Evolutionary conservation across 2,113 vertebrate species (phyloP), one percentile per base, ranked within the genome.

Genomic region (Cnemophilus loriae): DNA sequence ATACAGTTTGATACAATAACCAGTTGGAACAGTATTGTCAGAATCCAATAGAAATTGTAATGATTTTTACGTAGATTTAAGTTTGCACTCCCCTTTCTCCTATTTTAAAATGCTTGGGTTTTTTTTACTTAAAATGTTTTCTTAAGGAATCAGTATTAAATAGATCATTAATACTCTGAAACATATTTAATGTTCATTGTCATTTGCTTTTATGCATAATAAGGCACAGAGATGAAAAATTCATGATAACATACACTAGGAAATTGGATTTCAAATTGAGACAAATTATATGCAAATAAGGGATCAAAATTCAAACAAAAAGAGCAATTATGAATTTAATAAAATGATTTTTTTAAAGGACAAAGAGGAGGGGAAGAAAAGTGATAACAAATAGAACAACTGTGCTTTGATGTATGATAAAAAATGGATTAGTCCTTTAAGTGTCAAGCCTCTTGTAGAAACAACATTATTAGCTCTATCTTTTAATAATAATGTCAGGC

Each of bases 281-380:
- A 76, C 42, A 84, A 94, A 90, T 84, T 3, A 17, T 82, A 82
- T 64, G 42, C 64, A 96, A 96, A 95, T 91, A 94, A 64, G 7
- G 60, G 27, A 95, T 59, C 32, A 91, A 94, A 93, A 87, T 81
- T 79, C 41, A 84, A 73, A 60, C 26, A 86, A 67, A 65, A 84
- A 21, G 27, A 73, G 5, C 8, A 83, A 73, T 84, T n/a, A 59
- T 41, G 3, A 68, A 85, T 78, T 82, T 61, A 87, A n/a, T 60
- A 49, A 57, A 71, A 41, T 44, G 27, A 12, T 65, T 35, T 81
- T 73, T 77, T 56, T 13, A 8, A 56, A 24, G 6, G 19, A 63
- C n/a, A 79, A 61, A 74, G 6, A 47, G 4, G 10, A 28, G 5
- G 17, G 2, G 2, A 1, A 10, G 44, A 63, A 59, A 59, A 13